phyloP scores from a whole-genome alignment of 2,888 invertebrate species.

The Sericinus montela region DNA sequence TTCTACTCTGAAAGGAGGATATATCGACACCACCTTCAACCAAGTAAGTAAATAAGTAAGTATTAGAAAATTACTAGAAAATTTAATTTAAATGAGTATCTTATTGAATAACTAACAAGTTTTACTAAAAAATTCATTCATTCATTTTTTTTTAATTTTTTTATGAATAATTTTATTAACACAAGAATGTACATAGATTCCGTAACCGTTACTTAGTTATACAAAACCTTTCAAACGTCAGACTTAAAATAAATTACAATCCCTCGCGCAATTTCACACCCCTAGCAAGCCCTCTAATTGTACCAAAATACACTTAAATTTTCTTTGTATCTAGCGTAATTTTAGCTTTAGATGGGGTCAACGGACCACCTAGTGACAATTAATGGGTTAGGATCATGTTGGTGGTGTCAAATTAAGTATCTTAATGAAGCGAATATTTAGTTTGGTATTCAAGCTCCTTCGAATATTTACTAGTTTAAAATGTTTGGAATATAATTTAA shows the following conservation, averaged over 20 bases:
- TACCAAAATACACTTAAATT: conserved; percentile 72
- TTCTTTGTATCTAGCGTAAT: conserved; percentile 71
- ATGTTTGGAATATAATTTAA: conserved; percentile 18
- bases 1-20: no score
- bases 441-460: conserved; percentile 26
- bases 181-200: background rate
- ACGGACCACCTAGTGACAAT: conserved; percentile 55
- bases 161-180: no score
- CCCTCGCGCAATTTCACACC: conserved; percentile 67
- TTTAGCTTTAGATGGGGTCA: conserved; percentile 64
- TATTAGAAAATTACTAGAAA: no score
- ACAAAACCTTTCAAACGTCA: conserved; percentile 47
- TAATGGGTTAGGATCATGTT: conserved; percentile 50
- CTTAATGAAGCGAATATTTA: conserved; percentile 41
- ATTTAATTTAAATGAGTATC: no score
- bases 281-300: conserved; percentile 61
- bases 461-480: conserved; percentile 2
- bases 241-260: conserved; percentile 67
- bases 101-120: no score
- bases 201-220: conserved; percentile 37
- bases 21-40: no score
- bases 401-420: conserved; percentile 38
- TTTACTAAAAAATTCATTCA: no score
- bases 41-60: no score
- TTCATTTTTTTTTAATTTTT: no score